Conservation (phyloP, 2,797 vertebrate genomes). For the Cottoperca gobio region DNA sequence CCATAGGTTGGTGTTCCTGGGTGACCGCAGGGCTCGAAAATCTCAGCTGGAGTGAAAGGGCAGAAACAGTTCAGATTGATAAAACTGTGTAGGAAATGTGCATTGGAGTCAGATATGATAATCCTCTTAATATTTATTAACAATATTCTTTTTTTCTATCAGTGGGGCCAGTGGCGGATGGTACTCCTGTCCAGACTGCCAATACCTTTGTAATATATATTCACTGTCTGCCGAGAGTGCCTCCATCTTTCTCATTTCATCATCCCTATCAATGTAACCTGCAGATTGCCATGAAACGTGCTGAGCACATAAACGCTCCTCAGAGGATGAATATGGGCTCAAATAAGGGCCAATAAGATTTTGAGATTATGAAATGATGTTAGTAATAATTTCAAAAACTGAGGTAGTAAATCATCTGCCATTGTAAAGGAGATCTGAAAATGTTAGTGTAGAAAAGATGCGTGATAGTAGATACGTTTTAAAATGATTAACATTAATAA, state of each 20-base stretch:
- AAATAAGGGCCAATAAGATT: not conserved
- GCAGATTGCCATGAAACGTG: not conserved
- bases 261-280: not conserved
- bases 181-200: not conserved
- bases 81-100: not conserved
- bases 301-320: not conserved
- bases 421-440: not conserved
- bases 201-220: not conserved
- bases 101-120: not conserved
- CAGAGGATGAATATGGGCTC: not conserved
- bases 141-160: not conserved
- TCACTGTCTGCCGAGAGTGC: not conserved
- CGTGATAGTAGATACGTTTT: not conserved
- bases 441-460: not conserved
- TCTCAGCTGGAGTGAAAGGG: conserved; percentile 83
- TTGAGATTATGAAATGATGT: not conserved
- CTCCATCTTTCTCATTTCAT: not conserved
- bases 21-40: conserved; percentile 90
- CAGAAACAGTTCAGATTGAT: not conserved
- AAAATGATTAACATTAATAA: not conserved
- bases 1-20: conserved; percentile 89
- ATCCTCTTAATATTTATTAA: conserved; percentile 8
- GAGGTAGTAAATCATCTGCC: not conserved
- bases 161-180: not conserved
- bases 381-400: not conserved